Evolutionary conservation across 2,888 invertebrate species (phyloP).

Genomic region (Sthenelais limicola): DNA sequence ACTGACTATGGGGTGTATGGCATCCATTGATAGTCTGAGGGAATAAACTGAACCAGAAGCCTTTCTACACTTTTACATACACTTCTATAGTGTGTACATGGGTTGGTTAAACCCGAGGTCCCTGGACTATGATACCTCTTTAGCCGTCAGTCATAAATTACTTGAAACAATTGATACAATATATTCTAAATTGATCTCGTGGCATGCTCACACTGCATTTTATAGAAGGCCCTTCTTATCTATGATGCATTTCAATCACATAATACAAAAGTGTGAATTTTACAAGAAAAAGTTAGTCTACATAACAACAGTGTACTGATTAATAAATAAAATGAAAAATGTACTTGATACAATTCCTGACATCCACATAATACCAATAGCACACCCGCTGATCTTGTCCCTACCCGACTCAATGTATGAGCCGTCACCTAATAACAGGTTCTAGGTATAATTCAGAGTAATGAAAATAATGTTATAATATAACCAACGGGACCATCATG

Average conservation of each 20-base stretch:
- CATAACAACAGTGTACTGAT: conserved; percentile 4
- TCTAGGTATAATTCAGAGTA: too few species aligned
- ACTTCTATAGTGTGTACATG: not conserved
- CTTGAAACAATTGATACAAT: too few species aligned
- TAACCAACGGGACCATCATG: too few species aligned
- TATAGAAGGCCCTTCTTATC: conserved; percentile 8
- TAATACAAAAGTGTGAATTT: conserved; percentile 19
- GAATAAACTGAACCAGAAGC: not conserved
- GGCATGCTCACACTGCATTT: not conserved
- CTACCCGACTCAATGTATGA: too few species aligned
- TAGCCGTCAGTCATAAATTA: not conserved
- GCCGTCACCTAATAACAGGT: too few species aligned
- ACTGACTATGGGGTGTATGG: too few species aligned
- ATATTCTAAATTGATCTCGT: too few species aligned
- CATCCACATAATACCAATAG: not conserved
- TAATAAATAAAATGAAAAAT: conserved; percentile 26
- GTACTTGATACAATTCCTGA: conserved; percentile 32
- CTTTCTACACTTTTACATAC: not conserved
- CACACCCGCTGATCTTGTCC: too few species aligned
- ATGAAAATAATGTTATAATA: too few species aligned
- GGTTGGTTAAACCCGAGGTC: not conserved
- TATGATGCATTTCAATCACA: not conserved
- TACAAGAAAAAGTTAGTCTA: conserved; percentile 3
- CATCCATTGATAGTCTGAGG: too few species aligned
- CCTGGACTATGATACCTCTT: not conserved